Base-by-base conservation (phyloP, 2,797 vertebrate species). In the Morelia viridis region DNA sequence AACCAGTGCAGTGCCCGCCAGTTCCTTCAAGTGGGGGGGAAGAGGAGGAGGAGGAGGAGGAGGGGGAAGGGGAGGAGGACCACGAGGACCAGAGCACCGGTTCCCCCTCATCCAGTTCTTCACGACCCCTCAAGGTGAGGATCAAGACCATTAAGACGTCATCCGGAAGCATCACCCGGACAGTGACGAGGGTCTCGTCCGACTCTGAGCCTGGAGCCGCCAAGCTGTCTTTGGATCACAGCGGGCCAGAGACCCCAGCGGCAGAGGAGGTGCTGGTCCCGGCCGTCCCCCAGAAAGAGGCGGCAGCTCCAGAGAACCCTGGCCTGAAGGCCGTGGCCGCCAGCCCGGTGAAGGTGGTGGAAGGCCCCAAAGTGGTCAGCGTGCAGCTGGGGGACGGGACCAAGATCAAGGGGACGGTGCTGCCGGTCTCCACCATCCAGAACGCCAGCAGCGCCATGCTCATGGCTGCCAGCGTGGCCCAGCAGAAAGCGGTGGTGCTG, bases 101-200 rank as follows among this genome's bases (percentile, higher is more conserved):
- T 41, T 97, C 98, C 0, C 97, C 98, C 2, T 98, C 98, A 1
- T 97, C 97, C n/a, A 96, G 95, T 84, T 98, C 99, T 3, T 98
- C 99, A 0, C 97, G 99, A 84, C 98, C 98, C 0, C 98, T 99
- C 85, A 99, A 99, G 88, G 99, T 99, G 80, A 97, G 99, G 94
- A 99, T 99, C 94, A 99, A 99, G 96, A 99, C 99, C 64, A 98
- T 99, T 91, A 99, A 99, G 93, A 98, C 98, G 0, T 97, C 98
- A 0, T 98, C 98, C 0, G 98, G 98, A 13, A 98, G 97, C 95
- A 98, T 99, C 96, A 98, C 98, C 28, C 96, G 98, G 89, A 98
- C 98, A 0, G 98, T 98, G 19, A 98, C 98, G 56, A 97, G 98
- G 65, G 97, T 98, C n/a, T 97, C 97, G 0, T 97, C 97, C 0